Evolutionary conservation across 2,113 vertebrate species (phyloP), one percentile per base, ranked within the genome.

Genomic region (Corapipo altera): DNA sequence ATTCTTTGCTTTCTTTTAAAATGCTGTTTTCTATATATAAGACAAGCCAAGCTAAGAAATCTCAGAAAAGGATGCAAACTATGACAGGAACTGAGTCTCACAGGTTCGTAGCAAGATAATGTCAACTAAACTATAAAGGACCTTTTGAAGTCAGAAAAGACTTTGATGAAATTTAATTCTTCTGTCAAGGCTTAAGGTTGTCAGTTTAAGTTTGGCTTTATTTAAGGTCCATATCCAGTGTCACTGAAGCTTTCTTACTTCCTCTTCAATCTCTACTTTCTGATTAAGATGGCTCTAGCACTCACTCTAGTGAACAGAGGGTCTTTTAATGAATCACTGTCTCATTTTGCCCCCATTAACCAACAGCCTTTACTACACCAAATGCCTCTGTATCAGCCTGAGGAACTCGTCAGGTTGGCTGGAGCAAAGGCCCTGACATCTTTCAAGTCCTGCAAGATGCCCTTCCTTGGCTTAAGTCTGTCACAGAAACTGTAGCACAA

Each of bases 381-480:
- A 27, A 43, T 88, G 13, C 39, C 27, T 51, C n/a, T 37, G 12
- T 30, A 15, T 7, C 54, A 69, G 21, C 7, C 39, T 8, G 24
- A 9, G 32, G 15, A 79, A 30, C 18, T 18, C 0, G 0, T 26
- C 18, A 26, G 37, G 27, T 24, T 20, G 18, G 73, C 30, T 3
- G 0, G 26, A 51, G 8, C 0, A 0, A 22, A 19, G 14, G 8
- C 30, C 7, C 12, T 51, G 57, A 62, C 3, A n/a, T 58, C 27
- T 46, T 15, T 41, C 71, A 39, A 12, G 33, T 57, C 57, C n/a
- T 15, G 15, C 43, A 57, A 30, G 32, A 58, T 16, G 8, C 19
- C 4, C 2, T 76, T 87, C 69, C 61, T 54, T 49, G 28, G 9
- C 69, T 76, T 62, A 14, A 77, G 28, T 35, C 48, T 22, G 13